Evolutionary conservation across 1,140 invertebrate genomes (phyloP), one percentile per base, ranked within the genome.

Genomic region (Pseudomyrmex sp.): DNA sequence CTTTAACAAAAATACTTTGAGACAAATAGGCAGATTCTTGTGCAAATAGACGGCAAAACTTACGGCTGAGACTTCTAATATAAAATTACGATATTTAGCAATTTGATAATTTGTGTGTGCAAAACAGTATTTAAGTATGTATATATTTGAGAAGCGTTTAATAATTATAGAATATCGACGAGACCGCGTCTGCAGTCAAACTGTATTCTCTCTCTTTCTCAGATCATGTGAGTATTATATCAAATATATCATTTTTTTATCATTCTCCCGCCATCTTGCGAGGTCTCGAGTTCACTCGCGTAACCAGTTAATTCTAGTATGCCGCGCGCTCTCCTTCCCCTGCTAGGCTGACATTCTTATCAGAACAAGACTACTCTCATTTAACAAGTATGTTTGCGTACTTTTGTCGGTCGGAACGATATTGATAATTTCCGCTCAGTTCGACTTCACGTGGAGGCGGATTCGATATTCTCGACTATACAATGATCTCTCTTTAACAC

Each of bases 211-310:
- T 26, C 59, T 35, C 82, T 56, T 59, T 18, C 46, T 80, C 70
- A 1, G 20, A 89, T 86, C 88, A 89, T 86, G 84, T 63, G 87
- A 89, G 80, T n/a, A n/a, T 66, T 52, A 20, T 88, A 86, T 84
- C 69, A 54, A 9, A 2, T 12, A 5, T 26, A 70, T 82, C 62
- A 85, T 50, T 52, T 50, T 50, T 76, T 65, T 66, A 48, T 73
- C n/a, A 48, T 56, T 56, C 65, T 9, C 35, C 44, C 61, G 35
- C 10, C 69, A 84, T 87, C 84, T 66, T 46, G 48, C n/a, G 82
- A 23, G 89, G 89, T 90, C 84, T 18, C 48, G 82, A 63, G 88
- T 85, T 89, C 88, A 68, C 62, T 18, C 65, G 46, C 10, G 0
- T 83, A 89, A 88, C 89, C 88, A 72, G 89, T 88, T 83, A 65